These are phyloP conservation scores for Saimiri boliviensis DNA, from an alignment of 2,113 vertebrate genomes.

Conservation along the genomic window DNA sequence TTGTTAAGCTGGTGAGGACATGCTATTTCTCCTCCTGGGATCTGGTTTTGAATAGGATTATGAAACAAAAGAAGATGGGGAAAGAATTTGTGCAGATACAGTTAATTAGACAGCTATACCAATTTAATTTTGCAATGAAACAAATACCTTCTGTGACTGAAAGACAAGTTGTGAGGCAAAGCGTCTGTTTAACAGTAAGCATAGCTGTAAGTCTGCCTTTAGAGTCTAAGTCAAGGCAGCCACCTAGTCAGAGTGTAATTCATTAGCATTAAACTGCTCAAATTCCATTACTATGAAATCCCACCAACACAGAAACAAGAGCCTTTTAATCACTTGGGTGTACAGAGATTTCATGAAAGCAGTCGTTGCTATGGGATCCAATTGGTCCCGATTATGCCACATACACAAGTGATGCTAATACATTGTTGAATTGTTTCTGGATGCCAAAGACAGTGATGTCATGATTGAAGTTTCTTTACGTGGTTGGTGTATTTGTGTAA, in stretches of 20 bases:
- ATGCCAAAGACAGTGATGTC: constrained; percentile 27
- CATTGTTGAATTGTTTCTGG: constrained; percentile 32
- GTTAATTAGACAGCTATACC: constrained; percentile 68
- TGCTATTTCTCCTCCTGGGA: constrained; percentile 48
- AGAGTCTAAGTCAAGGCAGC: constrained; percentile 27
- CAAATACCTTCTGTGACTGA: constrained; percentile 56
- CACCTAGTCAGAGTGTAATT: constrained; percentile 30
- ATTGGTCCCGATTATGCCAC: constrained; percentile 32
- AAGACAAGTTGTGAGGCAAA: constrained; percentile 59
- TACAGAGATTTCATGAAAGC: constrained; percentile 35
- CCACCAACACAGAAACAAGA: constrained; percentile 21
- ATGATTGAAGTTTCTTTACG: constrained; percentile 15
- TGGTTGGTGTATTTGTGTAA: not conserved
- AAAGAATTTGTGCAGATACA: constrained; percentile 58
- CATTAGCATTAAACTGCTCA: constrained; percentile 45
- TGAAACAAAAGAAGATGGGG: constrained; percentile 53
- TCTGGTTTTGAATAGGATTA: constrained; percentile 59
- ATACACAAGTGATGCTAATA: not conserved
- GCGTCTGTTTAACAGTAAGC: constrained; percentile 51
- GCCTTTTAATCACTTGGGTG: constrained; percentile 33
- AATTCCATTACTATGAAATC: constrained; percentile 59
- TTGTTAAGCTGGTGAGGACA: constrained; percentile 44
- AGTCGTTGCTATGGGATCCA: not conserved
- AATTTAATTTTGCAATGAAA: constrained; percentile 61
- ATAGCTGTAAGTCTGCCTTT: constrained; percentile 25